These are phyloP conservation scores for Agraylea sexmaculata DNA, from an alignment of 1,140 invertebrate genomes.

Conservation along the genomic window DNA sequence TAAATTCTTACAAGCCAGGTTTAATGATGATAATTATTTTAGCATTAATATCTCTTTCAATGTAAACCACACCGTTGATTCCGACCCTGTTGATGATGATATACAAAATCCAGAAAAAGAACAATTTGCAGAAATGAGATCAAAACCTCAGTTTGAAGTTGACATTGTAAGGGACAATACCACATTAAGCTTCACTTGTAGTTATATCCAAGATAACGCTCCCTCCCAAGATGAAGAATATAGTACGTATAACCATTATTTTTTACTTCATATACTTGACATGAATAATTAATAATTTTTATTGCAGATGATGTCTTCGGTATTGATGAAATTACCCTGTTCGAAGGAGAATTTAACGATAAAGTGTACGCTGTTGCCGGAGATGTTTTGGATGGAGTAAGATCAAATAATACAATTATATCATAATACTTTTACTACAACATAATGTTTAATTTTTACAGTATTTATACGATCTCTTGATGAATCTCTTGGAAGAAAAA, in stretches of 20 bases:
- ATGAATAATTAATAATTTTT: slow-evolving; percentile 3
- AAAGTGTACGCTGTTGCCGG: slow-evolving; percentile 77
- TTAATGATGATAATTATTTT: slow-evolving; percentile 15
- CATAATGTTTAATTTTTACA: slow-evolving; percentile 39
- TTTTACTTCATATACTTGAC: neutral
- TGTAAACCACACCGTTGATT: slow-evolving; percentile 82
- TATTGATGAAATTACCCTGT: slow-evolving; percentile 79
- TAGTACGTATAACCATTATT: slow-evolving; percentile 39
- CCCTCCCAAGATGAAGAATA: slow-evolving; percentile 56
- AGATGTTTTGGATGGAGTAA: slow-evolving; percentile 80
- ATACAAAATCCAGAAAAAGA: slow-evolving; percentile 55
- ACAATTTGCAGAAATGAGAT: slow-evolving; percentile 69
- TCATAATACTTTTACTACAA: neutral
- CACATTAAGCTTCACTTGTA: slow-evolving; percentile 72
- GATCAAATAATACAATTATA: slow-evolving; percentile 28
- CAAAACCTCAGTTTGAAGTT: slow-evolving; percentile 77
- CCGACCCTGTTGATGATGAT: slow-evolving; percentile 46
- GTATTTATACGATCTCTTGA: slow-evolving; percentile 87
- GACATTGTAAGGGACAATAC: slow-evolving; percentile 63
- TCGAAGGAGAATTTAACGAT: slow-evolving; percentile 71
- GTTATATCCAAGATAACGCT: slow-evolving; percentile 51
- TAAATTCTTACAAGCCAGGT: neutral
- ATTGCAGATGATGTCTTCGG: slow-evolving; percentile 65
- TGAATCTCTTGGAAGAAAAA: slow-evolving; percentile 89
- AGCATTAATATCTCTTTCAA: slow-evolving; percentile 72